Percentiles rank a stretch among this genome's conserved stretches.
Evolutionary conservation across 2,797 vertebrate species (phyloP).

Genomic region (Acestrorhynchus altus): DNA sequence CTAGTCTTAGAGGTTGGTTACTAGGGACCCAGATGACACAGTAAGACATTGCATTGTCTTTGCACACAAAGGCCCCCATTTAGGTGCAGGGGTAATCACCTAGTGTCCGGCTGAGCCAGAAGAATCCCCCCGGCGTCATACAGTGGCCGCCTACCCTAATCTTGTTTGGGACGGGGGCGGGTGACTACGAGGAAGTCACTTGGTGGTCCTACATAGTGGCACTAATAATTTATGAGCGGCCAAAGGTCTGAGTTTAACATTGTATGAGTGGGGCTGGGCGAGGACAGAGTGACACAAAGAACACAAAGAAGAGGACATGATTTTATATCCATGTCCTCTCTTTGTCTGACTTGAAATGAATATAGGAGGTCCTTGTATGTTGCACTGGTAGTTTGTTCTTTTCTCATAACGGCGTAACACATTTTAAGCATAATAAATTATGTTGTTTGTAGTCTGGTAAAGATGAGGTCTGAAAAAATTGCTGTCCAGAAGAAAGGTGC

Average conservation of each 20-base stretch:
- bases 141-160: conserved; percentile 68
- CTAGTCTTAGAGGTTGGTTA: conserved; percentile 75
- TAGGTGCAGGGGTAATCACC: conserved; percentile 74
- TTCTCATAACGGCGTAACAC: background rate
- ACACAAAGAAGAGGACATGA: conserved; percentile 35
- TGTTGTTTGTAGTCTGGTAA: no score
- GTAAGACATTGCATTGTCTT: conserved; percentile 75
- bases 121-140: conserved; percentile 67
- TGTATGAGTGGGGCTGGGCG: conserved; percentile 25
- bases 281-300: conserved; percentile 26
- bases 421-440: no score
- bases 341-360: conserved; percentile 9
- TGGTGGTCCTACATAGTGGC: conserved; percentile 74
- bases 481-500: no score
- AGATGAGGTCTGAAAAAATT: no score
- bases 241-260: conserved; percentile 40
- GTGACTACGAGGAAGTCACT: conserved; percentile 65
- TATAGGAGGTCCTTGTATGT: background rate
- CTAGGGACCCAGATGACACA: conserved; percentile 73
- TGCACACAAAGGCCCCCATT: conserved; percentile 77
- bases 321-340: background rate
- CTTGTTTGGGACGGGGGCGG: conserved; percentile 65
- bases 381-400: no score
- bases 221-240: conserved; percentile 71
- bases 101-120: conserved; percentile 62